Evolutionary conservation across 2,113 vertebrate species (phyloP).

Genomic region (Lates calcarifer): DNA sequence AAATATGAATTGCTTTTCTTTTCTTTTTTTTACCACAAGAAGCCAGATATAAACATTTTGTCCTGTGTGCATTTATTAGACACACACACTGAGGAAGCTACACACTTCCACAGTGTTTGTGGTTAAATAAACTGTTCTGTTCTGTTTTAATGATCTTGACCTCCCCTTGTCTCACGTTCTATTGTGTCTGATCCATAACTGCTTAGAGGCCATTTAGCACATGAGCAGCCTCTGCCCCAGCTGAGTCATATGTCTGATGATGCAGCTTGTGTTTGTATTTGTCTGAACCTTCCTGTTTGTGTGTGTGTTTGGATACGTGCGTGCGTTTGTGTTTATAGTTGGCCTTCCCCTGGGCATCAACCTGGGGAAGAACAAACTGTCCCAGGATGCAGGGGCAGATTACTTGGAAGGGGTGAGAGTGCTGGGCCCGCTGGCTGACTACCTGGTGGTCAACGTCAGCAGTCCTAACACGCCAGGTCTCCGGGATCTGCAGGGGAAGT

Average conservation of each 20-base stretch:
- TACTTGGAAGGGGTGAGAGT: conserved; percentile 88
- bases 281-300: conserved; percentile 39
- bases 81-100: not conserved
- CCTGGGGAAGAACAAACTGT: conserved; percentile 95
- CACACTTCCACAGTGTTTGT: not conserved
- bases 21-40: not conserved
- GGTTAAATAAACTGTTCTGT: not conserved
- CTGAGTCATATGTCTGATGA: conserved; percentile 63
- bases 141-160: conserved; percentile 36
- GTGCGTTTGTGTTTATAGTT: conserved; percentile 78
- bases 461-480: conserved; percentile 96
- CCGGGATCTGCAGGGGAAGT: conserved; percentile 90
- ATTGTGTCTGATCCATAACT: conserved; percentile 28
- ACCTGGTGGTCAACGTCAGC: conserved; percentile 96
- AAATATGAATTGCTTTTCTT: not conserved
- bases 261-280: conserved; percentile 47
- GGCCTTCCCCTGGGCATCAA: conserved; percentile 95
- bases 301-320: conserved; percentile 16
- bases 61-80: not conserved
- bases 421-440: conserved; percentile 94
- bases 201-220: conserved; percentile 45
- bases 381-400: conserved; percentile 88
- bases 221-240: conserved; percentile 39
- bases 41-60: not conserved
- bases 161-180: conserved; percentile 47